Base-by-base conservation (phyloP, 2,113 vertebrate genomes). In the Nothoprocta perdicaria region DNA sequence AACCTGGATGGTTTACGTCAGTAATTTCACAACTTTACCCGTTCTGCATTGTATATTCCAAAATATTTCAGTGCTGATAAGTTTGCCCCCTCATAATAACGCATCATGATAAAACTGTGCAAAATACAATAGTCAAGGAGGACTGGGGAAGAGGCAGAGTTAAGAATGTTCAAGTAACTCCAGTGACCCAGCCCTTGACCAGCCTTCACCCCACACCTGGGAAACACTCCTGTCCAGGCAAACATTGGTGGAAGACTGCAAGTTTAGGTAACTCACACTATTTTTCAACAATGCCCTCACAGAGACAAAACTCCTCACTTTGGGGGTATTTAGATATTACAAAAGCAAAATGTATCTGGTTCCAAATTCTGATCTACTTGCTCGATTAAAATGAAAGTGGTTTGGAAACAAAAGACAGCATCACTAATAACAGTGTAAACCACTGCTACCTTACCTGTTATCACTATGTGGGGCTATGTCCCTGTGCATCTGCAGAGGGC, bases 331-430 rank as follows among this genome's bases (percentile, higher is more conserved):
- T 46, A 14, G 15, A 81, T 72, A 48, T 12, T 38, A 62, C 72
- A 91, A 52, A 29, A 24, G 41, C 24, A 79, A 48, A 89, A 65
- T 52, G 46, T 63, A 84, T 46, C n/a, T 53, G 27, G 9, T 27
- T 91, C 40, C n/a, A 53, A 80, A 82, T 62, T 62, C 4, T 22
- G 35, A 89, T 61, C 16, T 50, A 45, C 77, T 89, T 65, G 41
- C 35, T 90, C 10, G 68, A 58, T 35, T 62, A 84, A 86, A 88
- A 80, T 19, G 5, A 73, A 73, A 81, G 24, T 43, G 53, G 35
- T 72, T 48, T 80, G 4, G 5, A 35, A 75, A 89, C 57, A 27
- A 69, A 80, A 87, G 12, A 8, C 31, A 67, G 26, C 27, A 62
- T 50, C 27, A 41, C 8, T 71, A 85, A 29, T 58, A 91, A 60